Base-by-base conservation (phyloP, 2,888 invertebrate species). In the Sussaba pulchella region DNA sequence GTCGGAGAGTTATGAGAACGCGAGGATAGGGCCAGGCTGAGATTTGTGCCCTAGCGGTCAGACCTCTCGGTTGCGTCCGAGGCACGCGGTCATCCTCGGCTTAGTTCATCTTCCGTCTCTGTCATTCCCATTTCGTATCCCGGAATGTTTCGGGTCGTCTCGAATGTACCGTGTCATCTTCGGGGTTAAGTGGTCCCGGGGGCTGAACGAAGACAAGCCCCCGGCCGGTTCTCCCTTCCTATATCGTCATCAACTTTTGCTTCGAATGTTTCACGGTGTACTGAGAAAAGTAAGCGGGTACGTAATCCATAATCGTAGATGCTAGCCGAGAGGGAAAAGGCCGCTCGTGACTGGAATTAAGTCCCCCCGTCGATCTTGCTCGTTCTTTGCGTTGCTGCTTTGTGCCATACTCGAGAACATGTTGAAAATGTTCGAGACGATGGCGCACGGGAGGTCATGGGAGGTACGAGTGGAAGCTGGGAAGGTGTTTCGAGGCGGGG, bases 151-250 rank as follows among this genome's bases (percentile, higher is more conserved):
- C 81, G 77, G 82, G 67, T 82, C 74, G 67, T 77, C 64, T 72
- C 81, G 79, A 86, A 85, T 84, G 57, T 83, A 85, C 83, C 84
- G 83, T 85, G 86, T 86, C 86, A 86, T 85, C 84, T 82, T 76
- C 85, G 84, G 87, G 89, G 89, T 87, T 88, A 90, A 89, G 88
- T 89, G 89, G 86, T 84, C 85, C 86, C 72, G 78, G 78, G 14
- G 14, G 14, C 3, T 41, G n/a, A 2, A 31, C 31, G 31, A 17
- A 59, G 61, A 43, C 24, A 2, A 14, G 26, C 14, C 21, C 21
- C 57, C 61, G 50, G 19, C 39, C 17, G 54, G 66, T 26, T 50
- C 14, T 21, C 57, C 45, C 54, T 57, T 8, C 12, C 12, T 39
- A 61, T 61, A 39, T 61, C 17, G 21, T 10, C 36, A 24, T 8